Percentiles rank a stretch among this genome's conserved stretches.
Conservation (phyloP, 2,113 vertebrate species). For the Glaucidium brasilianum region DNA sequence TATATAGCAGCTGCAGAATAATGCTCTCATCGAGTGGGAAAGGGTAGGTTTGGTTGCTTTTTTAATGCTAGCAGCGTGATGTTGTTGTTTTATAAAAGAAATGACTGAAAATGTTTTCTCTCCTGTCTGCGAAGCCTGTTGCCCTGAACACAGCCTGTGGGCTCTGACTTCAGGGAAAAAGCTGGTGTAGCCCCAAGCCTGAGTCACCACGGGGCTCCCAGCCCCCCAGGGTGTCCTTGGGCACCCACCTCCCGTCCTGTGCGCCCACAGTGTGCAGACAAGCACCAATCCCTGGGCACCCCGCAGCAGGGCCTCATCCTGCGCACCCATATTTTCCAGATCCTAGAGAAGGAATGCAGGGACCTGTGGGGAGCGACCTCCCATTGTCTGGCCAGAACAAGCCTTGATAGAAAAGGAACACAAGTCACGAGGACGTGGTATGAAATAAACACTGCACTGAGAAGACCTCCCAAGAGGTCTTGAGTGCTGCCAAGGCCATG, state of each 20-base stretch:
- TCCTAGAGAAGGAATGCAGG: background rate
- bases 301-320: background rate
- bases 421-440: too few species aligned
- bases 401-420: background rate
- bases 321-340: background rate
- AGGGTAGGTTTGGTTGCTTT: background rate
- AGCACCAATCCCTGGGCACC: too few species aligned
- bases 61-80: background rate
- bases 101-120: background rate
- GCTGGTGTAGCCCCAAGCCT: background rate
- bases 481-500: background rate
- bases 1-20: background rate
- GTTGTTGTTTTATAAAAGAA: background rate
- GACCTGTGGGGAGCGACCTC: background rate
- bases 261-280: too few species aligned
- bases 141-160: background rate
- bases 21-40: fast-evolving
- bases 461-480: background rate
- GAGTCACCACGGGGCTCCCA: background rate
- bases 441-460: background rate
- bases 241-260: background rate
- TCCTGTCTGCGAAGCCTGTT: background rate
- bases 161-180: background rate
- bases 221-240: background rate
- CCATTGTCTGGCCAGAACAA: background rate